Conservation (phyloP, 1,140 invertebrate species). For the Hycleus phaleratus region DNA sequence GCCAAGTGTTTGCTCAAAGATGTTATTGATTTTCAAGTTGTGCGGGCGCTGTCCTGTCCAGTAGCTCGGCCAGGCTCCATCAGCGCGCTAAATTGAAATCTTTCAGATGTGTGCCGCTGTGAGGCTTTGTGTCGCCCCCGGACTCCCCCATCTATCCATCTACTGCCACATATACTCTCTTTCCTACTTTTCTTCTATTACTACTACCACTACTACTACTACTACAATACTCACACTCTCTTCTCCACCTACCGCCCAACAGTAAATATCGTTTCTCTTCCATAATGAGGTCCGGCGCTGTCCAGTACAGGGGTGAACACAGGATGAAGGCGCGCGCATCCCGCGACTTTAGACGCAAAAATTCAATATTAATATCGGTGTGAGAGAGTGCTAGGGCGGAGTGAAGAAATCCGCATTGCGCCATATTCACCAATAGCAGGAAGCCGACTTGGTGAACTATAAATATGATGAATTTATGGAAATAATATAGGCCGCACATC, state of each 20-base stretch:
- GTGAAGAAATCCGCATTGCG: constrained; percentile 33
- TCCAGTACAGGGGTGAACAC: constrained; percentile 1
- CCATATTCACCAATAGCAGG: constrained; percentile 29
- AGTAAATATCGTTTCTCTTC: constrained; percentile 15
- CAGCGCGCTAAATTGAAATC: constrained; percentile 39
- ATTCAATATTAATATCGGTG: constrained; percentile 29
- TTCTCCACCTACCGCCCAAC: constrained; percentile 6
- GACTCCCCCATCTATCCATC: constrained; percentile 8
- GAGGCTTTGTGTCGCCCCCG: constrained; percentile 22
- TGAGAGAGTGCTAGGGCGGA: constrained; percentile 12
- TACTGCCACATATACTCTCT: constrained; percentile 1
- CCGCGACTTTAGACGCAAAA: constrained; percentile 26
- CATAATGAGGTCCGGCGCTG: constrained; percentile 19
- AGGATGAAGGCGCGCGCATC: constrained; percentile 8
- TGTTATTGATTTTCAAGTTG: constrained; percentile 42
- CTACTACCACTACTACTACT: too few species aligned
- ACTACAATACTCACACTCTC: constrained; percentile 1
- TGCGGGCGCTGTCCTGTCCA: constrained; percentile 29
- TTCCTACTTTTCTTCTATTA: not conserved
- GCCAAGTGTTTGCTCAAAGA: constrained; percentile 41
- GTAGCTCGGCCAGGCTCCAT: constrained; percentile 26
- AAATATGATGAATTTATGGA: constrained; percentile 46
- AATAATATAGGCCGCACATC: constrained; percentile 49
- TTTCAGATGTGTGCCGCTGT: constrained; percentile 31
- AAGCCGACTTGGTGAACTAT: constrained; percentile 30